A percentile compares a stretch with the other conserved stretches of the same genome.
Evolutionary conservation across 1,140 invertebrate genomes (phyloP).

Genomic region (Aradophagus sp.): DNA sequence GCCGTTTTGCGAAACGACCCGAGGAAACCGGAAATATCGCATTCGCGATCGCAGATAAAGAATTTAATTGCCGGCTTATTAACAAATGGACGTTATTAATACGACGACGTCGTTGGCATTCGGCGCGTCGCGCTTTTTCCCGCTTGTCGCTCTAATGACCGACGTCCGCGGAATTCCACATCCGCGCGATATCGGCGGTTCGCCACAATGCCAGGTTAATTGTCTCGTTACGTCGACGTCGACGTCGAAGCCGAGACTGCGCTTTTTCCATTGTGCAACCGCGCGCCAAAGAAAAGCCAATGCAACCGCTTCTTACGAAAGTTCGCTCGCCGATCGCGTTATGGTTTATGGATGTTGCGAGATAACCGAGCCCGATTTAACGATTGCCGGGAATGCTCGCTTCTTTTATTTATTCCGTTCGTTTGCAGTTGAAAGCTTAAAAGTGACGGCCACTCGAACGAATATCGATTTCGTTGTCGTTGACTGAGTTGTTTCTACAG

Average conservation of each 20-base stretch:
- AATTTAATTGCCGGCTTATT: slow-evolving; percentile 39
- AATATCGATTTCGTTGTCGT: too few species aligned
- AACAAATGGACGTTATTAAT: slow-evolving; percentile 51
- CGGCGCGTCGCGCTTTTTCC: slow-evolving; percentile 22
- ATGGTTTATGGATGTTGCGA: slow-evolving; percentile 53
- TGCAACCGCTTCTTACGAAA: slow-evolving; percentile 44
- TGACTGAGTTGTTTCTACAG: too few species aligned
- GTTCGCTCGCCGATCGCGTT: slow-evolving; percentile 41
- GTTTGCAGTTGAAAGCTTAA: too few species aligned
- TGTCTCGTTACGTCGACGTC: slow-evolving; percentile 55
- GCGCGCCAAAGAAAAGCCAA: slow-evolving; percentile 46
- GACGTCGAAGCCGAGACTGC: slow-evolving; percentile 36
- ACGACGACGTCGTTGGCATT: slow-evolving; percentile 31
- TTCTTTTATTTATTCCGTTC: too few species aligned
- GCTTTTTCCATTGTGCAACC: slow-evolving; percentile 42
- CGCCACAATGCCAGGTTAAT: slow-evolving; percentile 53
- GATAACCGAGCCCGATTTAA: slow-evolving; percentile 27
- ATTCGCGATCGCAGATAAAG: slow-evolving; percentile 20
- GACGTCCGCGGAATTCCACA: slow-evolving; percentile 42
- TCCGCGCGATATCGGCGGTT: slow-evolving; percentile 31
- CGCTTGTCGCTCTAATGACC: slow-evolving; percentile 32
- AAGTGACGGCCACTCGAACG: too few species aligned
- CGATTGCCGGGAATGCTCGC: slow-evolving; percentile 10
- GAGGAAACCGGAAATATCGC: slow-evolving; percentile 39
- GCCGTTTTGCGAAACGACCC: slow-evolving; percentile 4